Evolutionary conservation across 2,888 invertebrate species (phyloP).

Genomic region (Drosophila peninsularis): DNA sequence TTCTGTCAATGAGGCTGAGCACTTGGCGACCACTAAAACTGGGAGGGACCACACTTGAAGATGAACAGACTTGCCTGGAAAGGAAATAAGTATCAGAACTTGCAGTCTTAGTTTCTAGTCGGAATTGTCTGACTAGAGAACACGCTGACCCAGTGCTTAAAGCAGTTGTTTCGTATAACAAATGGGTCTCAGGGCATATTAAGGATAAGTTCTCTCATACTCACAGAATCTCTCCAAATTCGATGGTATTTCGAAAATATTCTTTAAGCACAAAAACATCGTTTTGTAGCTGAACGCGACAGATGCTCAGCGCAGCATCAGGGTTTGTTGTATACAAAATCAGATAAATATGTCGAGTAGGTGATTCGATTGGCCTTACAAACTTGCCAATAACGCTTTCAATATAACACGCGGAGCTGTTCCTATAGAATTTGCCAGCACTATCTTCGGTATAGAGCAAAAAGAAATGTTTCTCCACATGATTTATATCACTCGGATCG

Average conservation of each 20-base stretch:
- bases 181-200: too few species aligned
- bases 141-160: neutral
- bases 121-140: neutral
- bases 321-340: slow-evolving; percentile 58
- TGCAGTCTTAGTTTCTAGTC: neutral
- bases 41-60: slow-evolving; percentile 38
- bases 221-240: slow-evolving; percentile 54
- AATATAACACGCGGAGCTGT: slow-evolving; percentile 12
- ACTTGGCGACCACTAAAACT: slow-evolving; percentile 49
- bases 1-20: slow-evolving; percentile 48
- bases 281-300: slow-evolving; percentile 32
- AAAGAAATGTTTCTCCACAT: slow-evolving; percentile 56
- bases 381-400: slow-evolving; percentile 56
- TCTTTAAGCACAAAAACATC: slow-evolving; percentile 49
- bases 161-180: too few species aligned
- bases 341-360: slow-evolving; percentile 45
- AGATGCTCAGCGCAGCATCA: slow-evolving; percentile 47
- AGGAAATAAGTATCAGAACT: neutral
- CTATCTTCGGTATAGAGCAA: slow-evolving; percentile 35
- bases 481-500: neutral
- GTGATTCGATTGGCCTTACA: slow-evolving; percentile 40
- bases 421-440: slow-evolving; percentile 38
- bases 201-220: slow-evolving; percentile 14
- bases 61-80: slow-evolving; percentile 43
- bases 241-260: slow-evolving; percentile 55